These are phyloP conservation scores for Drosophila grimshawi DNA, from an alignment of 1,140 invertebrate genomes.

Conservation along the genomic window DNA sequence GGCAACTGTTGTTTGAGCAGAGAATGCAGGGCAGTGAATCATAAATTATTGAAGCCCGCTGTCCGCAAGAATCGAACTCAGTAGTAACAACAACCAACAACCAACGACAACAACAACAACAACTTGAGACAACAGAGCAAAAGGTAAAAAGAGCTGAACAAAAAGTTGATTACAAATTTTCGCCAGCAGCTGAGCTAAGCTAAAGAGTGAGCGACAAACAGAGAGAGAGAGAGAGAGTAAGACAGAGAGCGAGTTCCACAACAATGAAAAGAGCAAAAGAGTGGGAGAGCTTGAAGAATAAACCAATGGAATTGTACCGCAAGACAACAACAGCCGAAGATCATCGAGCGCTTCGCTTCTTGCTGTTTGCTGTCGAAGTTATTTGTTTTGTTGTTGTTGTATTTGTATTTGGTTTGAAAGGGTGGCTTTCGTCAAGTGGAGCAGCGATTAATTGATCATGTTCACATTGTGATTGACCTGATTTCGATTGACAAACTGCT, in stretches of 20 bases:
- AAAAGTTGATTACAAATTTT: slow-evolving; percentile 31
- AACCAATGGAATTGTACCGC: slow-evolving; percentile 16
- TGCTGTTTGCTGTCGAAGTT: too few species aligned
- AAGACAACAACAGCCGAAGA: not conserved
- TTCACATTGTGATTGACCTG: too few species aligned
- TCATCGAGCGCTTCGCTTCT: too few species aligned
- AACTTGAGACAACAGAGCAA: slow-evolving; percentile 24
- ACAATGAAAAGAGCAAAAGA: not conserved
- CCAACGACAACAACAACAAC: slow-evolving; percentile 1
- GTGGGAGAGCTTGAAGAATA: not conserved
- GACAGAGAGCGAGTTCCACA: too few species aligned
- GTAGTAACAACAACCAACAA: slow-evolving; percentile 7
- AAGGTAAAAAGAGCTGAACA: slow-evolving; percentile 11
- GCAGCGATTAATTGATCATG: too few species aligned
- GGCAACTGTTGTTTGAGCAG: slow-evolving; percentile 40
- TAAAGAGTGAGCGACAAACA: not conserved
- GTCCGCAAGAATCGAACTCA: slow-evolving; percentile 28
- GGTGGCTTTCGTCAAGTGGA: too few species aligned
- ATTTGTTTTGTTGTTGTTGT: too few species aligned
- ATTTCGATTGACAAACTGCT: too few species aligned
- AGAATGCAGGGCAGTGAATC: slow-evolving; percentile 58
- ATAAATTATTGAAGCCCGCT: slow-evolving; percentile 57
- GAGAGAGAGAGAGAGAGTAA: not conserved
- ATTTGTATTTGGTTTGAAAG: too few species aligned
- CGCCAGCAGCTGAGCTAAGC: slow-evolving; percentile 2